Evolutionary conservation across 1,140 invertebrate species (phyloP).

Genomic region (Pseudobourletiella spinata): DNA sequence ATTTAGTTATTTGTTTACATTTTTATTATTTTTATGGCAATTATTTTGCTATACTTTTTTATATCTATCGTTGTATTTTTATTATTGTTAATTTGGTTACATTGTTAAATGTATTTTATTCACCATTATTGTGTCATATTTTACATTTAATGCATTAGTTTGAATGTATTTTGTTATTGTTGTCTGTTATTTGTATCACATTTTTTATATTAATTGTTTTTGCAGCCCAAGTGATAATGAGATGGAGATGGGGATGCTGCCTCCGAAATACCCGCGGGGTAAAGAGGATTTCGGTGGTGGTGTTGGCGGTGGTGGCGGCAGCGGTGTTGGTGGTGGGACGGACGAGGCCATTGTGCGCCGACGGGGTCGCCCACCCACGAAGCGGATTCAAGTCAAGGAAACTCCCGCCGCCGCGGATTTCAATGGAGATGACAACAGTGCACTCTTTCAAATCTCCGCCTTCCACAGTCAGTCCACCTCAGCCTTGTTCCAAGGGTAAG

Average conservation of each 20-base stretch:
- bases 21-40: too few species aligned
- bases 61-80: not conserved
- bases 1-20: too few species aligned
- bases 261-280: constrained; percentile 25
- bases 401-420: not conserved
- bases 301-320: too few species aligned
- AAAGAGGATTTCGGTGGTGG: constrained; percentile 14
- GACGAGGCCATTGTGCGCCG: not conserved
- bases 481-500: not conserved
- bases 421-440: constrained; percentile 11
- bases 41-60: too few species aligned
- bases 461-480: constrained; percentile 12
- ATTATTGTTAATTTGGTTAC: not conserved
- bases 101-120: not conserved
- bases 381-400: not conserved
- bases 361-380: constrained; percentile 13
- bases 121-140: too few species aligned
- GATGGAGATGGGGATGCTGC: constrained; percentile 32
- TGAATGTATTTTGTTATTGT: too few species aligned
- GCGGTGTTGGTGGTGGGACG: too few species aligned
- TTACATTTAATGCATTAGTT: too few species aligned
- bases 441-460: constrained; percentile 29
- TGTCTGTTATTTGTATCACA: too few species aligned
- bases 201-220: too few species aligned
- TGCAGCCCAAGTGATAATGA: constrained; percentile 4